phyloP scores from a whole-genome alignment of 2,888 invertebrate species.

The Andrena marginata region DNA sequence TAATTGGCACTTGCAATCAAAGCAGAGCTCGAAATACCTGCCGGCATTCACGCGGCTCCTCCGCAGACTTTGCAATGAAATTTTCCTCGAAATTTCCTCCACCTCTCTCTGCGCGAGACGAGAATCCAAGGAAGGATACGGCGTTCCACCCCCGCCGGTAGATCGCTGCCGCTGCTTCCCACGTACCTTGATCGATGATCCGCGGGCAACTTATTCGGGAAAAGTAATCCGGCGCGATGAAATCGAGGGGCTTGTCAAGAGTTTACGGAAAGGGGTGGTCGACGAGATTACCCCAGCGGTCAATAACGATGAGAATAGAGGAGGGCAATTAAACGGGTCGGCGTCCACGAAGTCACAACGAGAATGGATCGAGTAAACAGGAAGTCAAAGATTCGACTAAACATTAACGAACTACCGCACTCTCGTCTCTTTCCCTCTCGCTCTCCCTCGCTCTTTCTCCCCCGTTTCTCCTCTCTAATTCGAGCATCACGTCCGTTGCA shows the following conservation, averaged over 20 bases:
- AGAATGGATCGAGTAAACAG: not conserved
- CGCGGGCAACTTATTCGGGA: too few relatives aligned
- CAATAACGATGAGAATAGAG: not conserved
- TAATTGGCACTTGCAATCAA: constrained; percentile 64
- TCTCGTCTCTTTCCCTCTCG: not conserved
- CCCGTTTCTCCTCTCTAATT: constrained; percentile 25
- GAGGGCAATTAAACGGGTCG: not conserved
- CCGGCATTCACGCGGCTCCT: constrained; percentile 33
- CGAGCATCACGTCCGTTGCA: constrained; percentile 49
- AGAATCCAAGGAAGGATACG: too few relatives aligned
- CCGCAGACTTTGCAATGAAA: constrained; percentile 38
- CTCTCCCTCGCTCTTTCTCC: not conserved
- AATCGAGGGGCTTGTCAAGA: too few relatives aligned
- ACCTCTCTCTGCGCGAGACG: too few relatives aligned
- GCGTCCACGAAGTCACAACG: not conserved
- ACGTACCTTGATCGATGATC: too few relatives aligned
- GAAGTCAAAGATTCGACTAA: constrained; percentile 50
- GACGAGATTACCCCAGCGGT: too few relatives aligned
- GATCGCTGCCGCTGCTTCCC: not conserved
- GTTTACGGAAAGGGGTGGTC: too few relatives aligned
- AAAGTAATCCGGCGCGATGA: too few relatives aligned
- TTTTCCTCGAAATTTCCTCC: constrained; percentile 34
- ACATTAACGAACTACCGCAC: constrained; percentile 33
- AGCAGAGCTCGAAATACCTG: constrained; percentile 56
- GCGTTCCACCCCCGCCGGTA: not conserved